phyloP scores from a whole-genome alignment of 2,797 vertebrate species.

The Siniperca scherzeri region DNA sequence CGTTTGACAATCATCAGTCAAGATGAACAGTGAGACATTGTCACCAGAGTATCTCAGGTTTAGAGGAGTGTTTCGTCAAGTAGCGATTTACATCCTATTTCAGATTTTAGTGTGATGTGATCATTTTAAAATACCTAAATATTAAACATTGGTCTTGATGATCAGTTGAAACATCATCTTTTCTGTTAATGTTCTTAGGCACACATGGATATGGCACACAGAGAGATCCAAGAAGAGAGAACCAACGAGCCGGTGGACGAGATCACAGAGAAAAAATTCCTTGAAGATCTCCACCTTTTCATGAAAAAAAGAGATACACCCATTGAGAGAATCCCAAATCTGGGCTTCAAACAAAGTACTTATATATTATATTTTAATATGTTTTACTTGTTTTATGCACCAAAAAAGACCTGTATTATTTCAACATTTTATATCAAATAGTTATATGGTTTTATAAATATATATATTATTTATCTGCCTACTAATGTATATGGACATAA shows the following conservation, averaged over 20 bases:
- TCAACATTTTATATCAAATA: neutral
- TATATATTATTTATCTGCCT: neutral
- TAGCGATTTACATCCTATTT: neutral
- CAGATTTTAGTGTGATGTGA: neutral
- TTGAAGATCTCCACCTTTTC: constrained; percentile 83
- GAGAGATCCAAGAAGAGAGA: constrained; percentile 45
- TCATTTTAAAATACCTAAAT: neutral
- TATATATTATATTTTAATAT: neutral
- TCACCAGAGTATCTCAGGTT: neutral
- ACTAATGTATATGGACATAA: neutral
- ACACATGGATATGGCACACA: constrained; percentile 60
- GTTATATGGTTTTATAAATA: neutral
- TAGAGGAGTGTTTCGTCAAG: neutral
- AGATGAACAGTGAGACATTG: constrained; percentile 35
- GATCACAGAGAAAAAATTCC: constrained; percentile 79
- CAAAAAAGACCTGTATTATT: neutral
- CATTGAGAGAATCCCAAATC: constrained; percentile 87
- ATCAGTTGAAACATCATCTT: neutral
- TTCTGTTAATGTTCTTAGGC: constrained; percentile 39
- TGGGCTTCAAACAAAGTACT: constrained; percentile 88
- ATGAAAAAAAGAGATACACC: constrained; percentile 86
- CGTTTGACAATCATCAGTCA: constrained; percentile 54
- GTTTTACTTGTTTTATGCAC: neutral
- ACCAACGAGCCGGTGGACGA: constrained; percentile 45
- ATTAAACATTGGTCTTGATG: neutral